Percentiles rank a stretch among this genome's conserved stretches.
phyloP scores from a whole-genome alignment of 2,797 vertebrate species.

The Varecia variegata region DNA sequence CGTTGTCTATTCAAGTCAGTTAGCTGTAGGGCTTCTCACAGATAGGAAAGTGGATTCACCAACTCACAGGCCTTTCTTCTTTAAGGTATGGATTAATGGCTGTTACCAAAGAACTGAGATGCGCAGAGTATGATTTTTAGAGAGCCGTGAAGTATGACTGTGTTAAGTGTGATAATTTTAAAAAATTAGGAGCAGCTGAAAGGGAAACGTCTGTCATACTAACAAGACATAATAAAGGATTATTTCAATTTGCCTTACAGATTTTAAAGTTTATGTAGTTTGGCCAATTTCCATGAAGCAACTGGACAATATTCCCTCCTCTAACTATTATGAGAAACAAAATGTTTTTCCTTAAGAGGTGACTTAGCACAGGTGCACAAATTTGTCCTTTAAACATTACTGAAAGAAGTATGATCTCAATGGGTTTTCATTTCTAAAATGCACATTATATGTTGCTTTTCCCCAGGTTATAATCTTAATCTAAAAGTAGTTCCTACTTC shows the following conservation, averaged over 20 bases:
- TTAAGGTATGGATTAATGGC: background rate
- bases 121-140: background rate
- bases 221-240: background rate
- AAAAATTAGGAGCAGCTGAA: background rate
- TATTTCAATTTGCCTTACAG: background rate
- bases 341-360: background rate
- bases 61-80: background rate
- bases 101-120: background rate
- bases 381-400: background rate
- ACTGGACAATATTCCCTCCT: background rate
- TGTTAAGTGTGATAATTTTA: background rate
- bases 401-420: background rate
- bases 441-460: background rate
- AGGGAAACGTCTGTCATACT: background rate
- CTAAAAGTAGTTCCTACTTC: background rate
- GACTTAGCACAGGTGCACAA: background rate
- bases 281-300: background rate
- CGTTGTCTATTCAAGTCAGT: background rate
- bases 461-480: background rate
- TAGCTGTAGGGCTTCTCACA: background rate
- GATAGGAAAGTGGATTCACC: background rate
- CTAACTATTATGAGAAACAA: background rate
- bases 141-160: background rate
- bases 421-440: conserved; percentile 26
- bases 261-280: conserved; percentile 29